Base-by-base conservation (phyloP, 2,113 vertebrate genomes). In the Oreochromis niloticus region DNA sequence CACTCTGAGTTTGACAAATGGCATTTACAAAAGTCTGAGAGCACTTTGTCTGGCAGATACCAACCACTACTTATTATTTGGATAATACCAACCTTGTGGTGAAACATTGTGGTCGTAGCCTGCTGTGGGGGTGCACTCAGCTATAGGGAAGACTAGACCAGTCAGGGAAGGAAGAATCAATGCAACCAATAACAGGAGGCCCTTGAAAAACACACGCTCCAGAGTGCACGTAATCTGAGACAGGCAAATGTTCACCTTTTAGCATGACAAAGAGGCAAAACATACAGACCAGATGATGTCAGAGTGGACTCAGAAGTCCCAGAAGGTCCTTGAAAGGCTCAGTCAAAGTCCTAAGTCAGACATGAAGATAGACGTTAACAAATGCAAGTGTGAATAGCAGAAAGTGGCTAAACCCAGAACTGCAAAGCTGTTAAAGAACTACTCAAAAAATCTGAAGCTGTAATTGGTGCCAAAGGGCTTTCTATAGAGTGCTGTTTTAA, bases 211-310 rank as follows among this genome's bases (percentile, higher is more conserved):
- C 22, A 75, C 43, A 13, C 0, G 16, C 0, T 19, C 1, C 71
- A 52, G 73, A 78, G 46, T 34, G 46, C 46, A 52, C 4, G 27
- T 22, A 55, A 80, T 24, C 50, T 24, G 50, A 80, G 78, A 80
- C n/a, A 52, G 73, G 73, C 9, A 52, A 52, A 52, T 52, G 46
- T 52, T 78, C 46, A 80, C 13, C 78, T 41, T 80, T 80, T 39
- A 41, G 52, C 32, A 24, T 56, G 52, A 56, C 78, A 80, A 39
- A 22, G 78, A 80, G 52, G n/a, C 78, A 84, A 73, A 84, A n/a
- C n/a, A 36, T 4, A 27, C 73, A 81, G 79, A 36, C 52, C 34
- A 39, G 9, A 27, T 39, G 13, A 56, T 39, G 78, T 50, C 46
- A 52, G 73, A 52, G 78, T 17, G 52, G 52, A 54, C 30, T 56